A percentile compares a stretch with the other conserved stretches of the same genome.
These are phyloP conservation scores for Beroe ovata DNA, from an alignment of 37 sponge, comb jelly and placozoan genomes.

Conservation along the genomic window DNA sequence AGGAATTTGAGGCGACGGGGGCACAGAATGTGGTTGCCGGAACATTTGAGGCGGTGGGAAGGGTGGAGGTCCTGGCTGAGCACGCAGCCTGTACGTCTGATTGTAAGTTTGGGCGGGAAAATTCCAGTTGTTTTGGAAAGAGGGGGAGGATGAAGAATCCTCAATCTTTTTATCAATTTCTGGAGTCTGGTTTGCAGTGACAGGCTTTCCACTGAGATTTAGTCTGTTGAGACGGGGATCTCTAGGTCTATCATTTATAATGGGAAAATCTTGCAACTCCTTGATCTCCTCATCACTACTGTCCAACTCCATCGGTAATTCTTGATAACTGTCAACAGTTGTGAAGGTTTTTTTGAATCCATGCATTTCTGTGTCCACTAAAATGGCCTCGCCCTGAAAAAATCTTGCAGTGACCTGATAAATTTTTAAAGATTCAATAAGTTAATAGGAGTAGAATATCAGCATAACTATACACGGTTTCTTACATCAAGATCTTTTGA, in stretches of 20 bases:
- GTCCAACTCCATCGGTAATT: slow-evolving; percentile 56
- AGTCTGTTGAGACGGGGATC: background rate
- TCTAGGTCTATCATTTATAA: background rate
- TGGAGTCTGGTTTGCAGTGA: background rate
- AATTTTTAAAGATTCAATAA: no score
- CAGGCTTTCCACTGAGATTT: background rate
- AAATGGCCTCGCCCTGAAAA: slow-evolving; percentile 22
- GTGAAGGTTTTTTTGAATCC: slow-evolving; percentile 54
- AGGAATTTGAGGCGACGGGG: background rate
- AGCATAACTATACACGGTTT: no score
- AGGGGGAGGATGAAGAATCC: background rate
- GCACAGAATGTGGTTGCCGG: background rate
- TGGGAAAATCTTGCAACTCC: background rate
- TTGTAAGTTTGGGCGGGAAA: slow-evolving; percentile 5
- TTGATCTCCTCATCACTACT: slow-evolving; percentile 2
- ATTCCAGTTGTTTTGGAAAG: background rate
- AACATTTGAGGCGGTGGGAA: background rate
- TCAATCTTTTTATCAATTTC: background rate
- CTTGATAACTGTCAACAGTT: slow-evolving; percentile 20
- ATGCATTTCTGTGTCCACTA: background rate
- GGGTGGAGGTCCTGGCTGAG: slow-evolving; percentile 9
- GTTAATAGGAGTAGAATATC: no score
- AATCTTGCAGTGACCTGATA: no score
- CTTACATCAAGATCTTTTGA: no score
- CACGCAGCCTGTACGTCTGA: background rate